Evolutionary conservation across 2,797 vertebrate species (phyloP), one percentile per base, ranked within the genome.

Genomic region (Vespertilio murinus): DNA sequence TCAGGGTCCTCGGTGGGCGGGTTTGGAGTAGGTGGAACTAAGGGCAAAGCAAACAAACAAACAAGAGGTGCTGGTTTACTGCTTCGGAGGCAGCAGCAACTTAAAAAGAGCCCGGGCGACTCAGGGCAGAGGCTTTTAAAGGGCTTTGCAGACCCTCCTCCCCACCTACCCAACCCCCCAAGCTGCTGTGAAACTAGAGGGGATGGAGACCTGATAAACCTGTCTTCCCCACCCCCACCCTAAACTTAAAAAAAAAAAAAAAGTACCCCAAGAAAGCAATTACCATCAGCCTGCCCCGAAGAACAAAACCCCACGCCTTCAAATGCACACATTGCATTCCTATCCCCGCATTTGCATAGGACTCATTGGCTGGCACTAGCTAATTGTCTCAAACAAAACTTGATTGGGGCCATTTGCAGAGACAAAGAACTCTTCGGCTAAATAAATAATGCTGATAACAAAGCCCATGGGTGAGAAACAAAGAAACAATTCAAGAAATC

Each of bases 391-490:
- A 98, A 98, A 99, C 98, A 99, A 98, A 98, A 98, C 98, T 98
- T 99, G 99, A 99, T 99, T 99, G 98, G 99, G 98, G 98, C 98
- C 99, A 99, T 99, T 99, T 99, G 98, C 98, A 98, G 98, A 99
- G 98, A 99, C 99, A 99, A 99, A 99, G 99, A 98, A 98, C 98
- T 98, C 99, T 99, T 98, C 98, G 99, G 99, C 98, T 98, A 98
- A 98, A 98, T 99, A 99, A 99, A 99, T 99, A 99, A 98, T 98
- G 98, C 98, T 97, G 99, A 99, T 99, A 99, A 99, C 99, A 99
- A 99, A 99, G 98, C 97, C 98, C 98, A 98, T 98, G 97, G 98
- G 98, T 95, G 97, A 98, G 98, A 98, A 98, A 99, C 98, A 99
- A 99, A 99, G 98, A 98, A 98, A 97, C 98, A 98, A 98, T 98